Percentiles rank a stretch among this genome's conserved stretches.
Evolutionary conservation across 2,888 invertebrate genomes (phyloP).

Genomic region (Actias luna): DNA sequence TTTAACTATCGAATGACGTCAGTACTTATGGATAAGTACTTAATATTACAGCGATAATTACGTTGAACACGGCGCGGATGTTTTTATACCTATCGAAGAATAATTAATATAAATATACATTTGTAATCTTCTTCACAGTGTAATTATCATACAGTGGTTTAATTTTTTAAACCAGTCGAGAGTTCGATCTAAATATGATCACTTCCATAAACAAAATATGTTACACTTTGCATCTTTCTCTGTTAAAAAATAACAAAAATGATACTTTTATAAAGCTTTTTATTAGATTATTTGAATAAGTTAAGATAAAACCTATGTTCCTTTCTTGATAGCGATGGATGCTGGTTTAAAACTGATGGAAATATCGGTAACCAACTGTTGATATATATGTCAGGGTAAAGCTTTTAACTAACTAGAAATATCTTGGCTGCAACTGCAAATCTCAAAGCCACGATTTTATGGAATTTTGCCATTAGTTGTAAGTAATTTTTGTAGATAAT

Average conservation of each 20-base stretch:
- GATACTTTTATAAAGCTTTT: neutral
- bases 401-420: no score
- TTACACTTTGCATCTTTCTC: neutral
- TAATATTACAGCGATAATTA: conserved; percentile 10
- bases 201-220: neutral
- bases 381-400: no score
- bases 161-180: neutral
- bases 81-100: conserved; percentile 4
- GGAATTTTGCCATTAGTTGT: no score
- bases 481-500: no score
- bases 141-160: neutral
- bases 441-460: no score
- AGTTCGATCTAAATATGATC: neutral
- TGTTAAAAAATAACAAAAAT: neutral
- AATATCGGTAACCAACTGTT: no score
- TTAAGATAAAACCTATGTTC: no score
- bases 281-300: no score
- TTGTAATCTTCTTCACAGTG: neutral
- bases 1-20: conserved; percentile 10
- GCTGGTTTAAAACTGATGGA: no score
- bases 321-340: no score
- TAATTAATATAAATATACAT: conserved; percentile 11
- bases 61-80: conserved; percentile 9
- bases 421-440: no score
- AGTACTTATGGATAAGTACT: conserved; percentile 3